Evolutionary conservation across 2,888 invertebrate species (phyloP), one percentile per base, ranked within the genome.

Genomic region (Apotomis capreana): DNA sequence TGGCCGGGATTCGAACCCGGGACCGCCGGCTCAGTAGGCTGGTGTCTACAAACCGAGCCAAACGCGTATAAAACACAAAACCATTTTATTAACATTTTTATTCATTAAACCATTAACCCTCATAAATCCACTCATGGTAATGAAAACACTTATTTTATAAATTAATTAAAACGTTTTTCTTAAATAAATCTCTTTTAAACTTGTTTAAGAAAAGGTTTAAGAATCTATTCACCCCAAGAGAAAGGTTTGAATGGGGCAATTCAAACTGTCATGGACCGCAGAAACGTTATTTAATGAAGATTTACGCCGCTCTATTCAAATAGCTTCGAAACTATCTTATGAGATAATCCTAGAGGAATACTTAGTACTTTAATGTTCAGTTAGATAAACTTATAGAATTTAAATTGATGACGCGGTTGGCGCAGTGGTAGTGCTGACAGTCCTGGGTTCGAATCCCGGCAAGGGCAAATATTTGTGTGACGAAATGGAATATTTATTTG

Each of bases 251-350:
- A 65, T 46, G 40, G 65, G 26, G 59, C 40, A 44, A 59, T 68
- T 9, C 54, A 13, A 15, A 37, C 49, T 55, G 61, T 57, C 69
- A 44, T 13, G 55, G 54, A 37, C 57, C 40, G 6, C 10, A 59
- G 64, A 65, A 64, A 26, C 51, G 63, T 52, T 58, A 59, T 70
- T 70, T 70, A 70, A 70, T 64, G 70, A 70, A 70, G 70, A 70
- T 70, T 70, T 64, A 70, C 59, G 51, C 59, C 46, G 40, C 59
- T 12, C 59, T 12, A 51, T 12, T 51, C 15, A 59, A 51, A 58
- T 67, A 49, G 51, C 59, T 68, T 49, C 49, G 59, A 52, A 51
- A 59, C 51, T 58, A 49, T 49, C 10, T 10, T 49, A 49, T 49
- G 10, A 49, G 49, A 49, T 49, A 10, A 49, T 49, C 49, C 10